Percentiles rank a stretch among this genome's conserved stretches.
These are phyloP conservation scores for Rhamnusium bicolor DNA, from an alignment of 2,888 invertebrate species.

Conservation along the genomic window DNA sequence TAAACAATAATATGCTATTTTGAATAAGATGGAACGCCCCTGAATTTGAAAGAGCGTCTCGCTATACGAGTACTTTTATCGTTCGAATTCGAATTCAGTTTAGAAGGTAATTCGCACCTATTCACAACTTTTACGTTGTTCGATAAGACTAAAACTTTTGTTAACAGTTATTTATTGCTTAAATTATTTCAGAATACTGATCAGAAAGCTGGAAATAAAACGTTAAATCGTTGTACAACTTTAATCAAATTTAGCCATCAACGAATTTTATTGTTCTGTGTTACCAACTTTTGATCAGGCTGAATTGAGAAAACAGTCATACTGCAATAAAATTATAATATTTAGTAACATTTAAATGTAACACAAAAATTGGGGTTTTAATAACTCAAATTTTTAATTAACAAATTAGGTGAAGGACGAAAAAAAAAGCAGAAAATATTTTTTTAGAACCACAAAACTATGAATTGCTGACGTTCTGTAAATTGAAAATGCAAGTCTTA, in stretches of 20 bases:
- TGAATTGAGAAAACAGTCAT: no score
- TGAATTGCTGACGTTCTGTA: no score
- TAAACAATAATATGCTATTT: no score
- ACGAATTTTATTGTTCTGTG: not conserved
- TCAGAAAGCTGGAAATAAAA: constrained; percentile 4
- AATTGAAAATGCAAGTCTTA: no score
- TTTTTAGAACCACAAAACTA: no score
- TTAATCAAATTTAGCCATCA: not conserved
- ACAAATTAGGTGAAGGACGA: no score
- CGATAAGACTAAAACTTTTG: constrained; percentile 34
- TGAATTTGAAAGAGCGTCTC: constrained; percentile 5
- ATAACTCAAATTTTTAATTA: no score
- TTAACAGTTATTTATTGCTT: constrained; percentile 32
- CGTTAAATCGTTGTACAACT: not conserved
- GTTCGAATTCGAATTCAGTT: constrained; percentile 34
- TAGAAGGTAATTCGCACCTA: constrained; percentile 41
- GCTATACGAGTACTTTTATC: constrained; percentile 33
- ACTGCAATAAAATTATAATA: no score
- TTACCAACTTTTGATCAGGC: not conserved
- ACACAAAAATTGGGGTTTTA: no score
- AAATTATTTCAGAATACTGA: constrained; percentile 29
- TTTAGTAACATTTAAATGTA: no score
- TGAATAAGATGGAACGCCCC: constrained; percentile 5
- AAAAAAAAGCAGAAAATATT: no score
- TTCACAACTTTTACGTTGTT: constrained; percentile 35